phyloP scores from a whole-genome alignment of 2,113 vertebrate species.

The Callionymus lyra region DNA sequence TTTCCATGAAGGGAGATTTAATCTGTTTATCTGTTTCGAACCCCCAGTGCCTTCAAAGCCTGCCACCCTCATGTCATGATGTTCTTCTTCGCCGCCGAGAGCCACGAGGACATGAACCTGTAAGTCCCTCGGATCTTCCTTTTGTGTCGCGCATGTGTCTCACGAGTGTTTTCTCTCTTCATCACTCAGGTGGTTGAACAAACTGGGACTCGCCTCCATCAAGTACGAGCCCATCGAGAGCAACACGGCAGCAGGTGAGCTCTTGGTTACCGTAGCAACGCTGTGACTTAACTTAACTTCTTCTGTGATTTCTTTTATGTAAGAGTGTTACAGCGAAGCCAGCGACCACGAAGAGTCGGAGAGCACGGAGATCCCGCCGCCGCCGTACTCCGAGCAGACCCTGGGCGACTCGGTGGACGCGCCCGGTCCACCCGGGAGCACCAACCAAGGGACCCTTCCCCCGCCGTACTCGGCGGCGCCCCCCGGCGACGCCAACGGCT shows the following conservation, averaged over 20 bases:
- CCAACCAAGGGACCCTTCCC: conserved; percentile 61
- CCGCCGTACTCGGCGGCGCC: conserved; percentile 67
- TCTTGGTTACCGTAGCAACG: no score
- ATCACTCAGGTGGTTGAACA: conserved; percentile 82
- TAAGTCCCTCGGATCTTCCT: conserved; percentile 60
- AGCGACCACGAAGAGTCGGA: conserved; percentile 91
- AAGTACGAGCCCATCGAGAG: conserved; percentile 56
- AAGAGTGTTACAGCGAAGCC: conserved; percentile 92
- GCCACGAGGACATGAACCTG: conserved; percentile 84
- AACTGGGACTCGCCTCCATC: conserved; percentile 83
- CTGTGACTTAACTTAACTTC: background rate
- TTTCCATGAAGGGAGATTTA: no score
- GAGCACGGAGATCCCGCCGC: conserved; percentile 70
- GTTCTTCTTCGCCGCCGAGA: conserved; percentile 95
- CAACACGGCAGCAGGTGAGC: conserved; percentile 46
- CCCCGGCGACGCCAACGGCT: conserved; percentile 68
- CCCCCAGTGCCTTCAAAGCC: conserved; percentile 85
- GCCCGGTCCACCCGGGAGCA: conserved; percentile 31
- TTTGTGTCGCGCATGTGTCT: background rate
- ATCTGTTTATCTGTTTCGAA: background rate
- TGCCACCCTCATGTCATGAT: conserved; percentile 89
- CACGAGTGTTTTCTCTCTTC: background rate
- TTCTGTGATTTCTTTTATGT: conserved; percentile 3
- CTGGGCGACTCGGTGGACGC: conserved; percentile 46
- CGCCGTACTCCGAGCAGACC: conserved; percentile 65